Conservation (phyloP, 2,888 invertebrate species). For the Tachina grossa region DNA sequence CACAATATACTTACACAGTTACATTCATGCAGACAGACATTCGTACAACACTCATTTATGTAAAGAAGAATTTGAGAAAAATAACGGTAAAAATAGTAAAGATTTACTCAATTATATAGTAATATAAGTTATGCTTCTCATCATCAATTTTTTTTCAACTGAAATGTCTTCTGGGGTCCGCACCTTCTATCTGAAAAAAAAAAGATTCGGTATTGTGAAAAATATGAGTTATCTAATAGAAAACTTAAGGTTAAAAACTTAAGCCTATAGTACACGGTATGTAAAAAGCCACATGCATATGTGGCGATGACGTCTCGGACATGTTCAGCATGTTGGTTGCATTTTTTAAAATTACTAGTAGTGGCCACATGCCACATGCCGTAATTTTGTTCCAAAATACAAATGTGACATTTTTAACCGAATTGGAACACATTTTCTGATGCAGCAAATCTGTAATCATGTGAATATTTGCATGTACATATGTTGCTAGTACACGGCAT, state of each 20-base stretch:
- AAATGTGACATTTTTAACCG: too few relatives aligned
- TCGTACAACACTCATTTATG: slow-evolving; percentile 39
- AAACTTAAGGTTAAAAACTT: neutral
- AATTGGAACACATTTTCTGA: too few relatives aligned
- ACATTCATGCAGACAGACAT: slow-evolving; percentile 4
- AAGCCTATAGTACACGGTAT: too few relatives aligned
- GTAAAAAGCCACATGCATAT: too few relatives aligned
- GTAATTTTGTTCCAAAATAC: too few relatives aligned
- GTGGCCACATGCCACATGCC: too few relatives aligned
- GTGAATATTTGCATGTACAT: too few relatives aligned
- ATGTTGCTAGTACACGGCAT: too few relatives aligned
- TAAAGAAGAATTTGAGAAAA: slow-evolving; percentile 56
- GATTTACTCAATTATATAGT: slow-evolving; percentile 58
- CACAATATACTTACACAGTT: neutral
- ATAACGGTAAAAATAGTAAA: slow-evolving; percentile 49
- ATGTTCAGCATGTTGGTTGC: too few relatives aligned
- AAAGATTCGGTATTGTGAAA: slow-evolving; percentile 1
- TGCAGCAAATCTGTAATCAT: too few relatives aligned
- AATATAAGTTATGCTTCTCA: slow-evolving; percentile 58
- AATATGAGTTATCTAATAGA: neutral
- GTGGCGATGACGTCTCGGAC: too few relatives aligned
- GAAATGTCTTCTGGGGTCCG: slow-evolving; percentile 34
- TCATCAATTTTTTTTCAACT: slow-evolving; percentile 56
- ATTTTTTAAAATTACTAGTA: too few relatives aligned
- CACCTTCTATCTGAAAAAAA: neutral